Conservation (phyloP, 2,888 invertebrate genomes). For the Tupiocoris notatus region DNA sequence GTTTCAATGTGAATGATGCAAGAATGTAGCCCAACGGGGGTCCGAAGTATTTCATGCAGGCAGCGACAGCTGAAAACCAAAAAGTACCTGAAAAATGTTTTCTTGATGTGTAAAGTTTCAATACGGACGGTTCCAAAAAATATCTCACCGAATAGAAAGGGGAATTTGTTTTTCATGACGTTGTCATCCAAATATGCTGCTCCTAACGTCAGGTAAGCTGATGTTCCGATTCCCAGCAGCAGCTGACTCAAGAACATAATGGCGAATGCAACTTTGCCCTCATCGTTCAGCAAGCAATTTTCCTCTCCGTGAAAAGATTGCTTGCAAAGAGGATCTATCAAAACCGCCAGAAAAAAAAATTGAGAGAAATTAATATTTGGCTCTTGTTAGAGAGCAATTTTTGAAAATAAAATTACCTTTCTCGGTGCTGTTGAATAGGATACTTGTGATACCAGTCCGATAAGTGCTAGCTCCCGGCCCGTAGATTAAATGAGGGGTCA, state of each 20-base stretch:
- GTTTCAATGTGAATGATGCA: conserved; percentile 38
- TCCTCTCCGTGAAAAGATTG: conserved; percentile 2
- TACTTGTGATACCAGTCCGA: too few species aligned
- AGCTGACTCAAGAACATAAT: conserved; percentile 51
- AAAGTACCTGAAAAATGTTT: too few species aligned
- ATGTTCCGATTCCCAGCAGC: conserved; percentile 54
- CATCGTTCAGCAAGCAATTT: conserved; percentile 37
- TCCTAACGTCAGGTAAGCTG: conserved; percentile 55
- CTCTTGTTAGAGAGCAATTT: too few species aligned
- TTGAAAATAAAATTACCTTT: too few species aligned
- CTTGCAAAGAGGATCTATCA: neutral
- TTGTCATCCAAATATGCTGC: conserved; percentile 56
- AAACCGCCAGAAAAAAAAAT: too few species aligned
- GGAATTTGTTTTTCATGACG: conserved; percentile 50
- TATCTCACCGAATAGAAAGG: conserved; percentile 50
- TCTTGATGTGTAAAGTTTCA: too few species aligned
- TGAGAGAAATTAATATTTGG: too few species aligned
- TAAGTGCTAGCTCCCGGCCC: conserved; percentile 57
- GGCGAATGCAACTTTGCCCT: conserved; percentile 34
- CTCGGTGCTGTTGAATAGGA: too few species aligned
- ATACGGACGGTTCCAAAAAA: neutral
- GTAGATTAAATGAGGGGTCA: conserved; percentile 63
- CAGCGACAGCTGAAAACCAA: conserved; percentile 35
- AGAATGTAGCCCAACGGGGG: conserved; percentile 41
- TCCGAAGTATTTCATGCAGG: conserved; percentile 39